Evolutionary conservation across 2,888 invertebrate genomes (phyloP).

Genomic region (Melieria crassipennis): DNA sequence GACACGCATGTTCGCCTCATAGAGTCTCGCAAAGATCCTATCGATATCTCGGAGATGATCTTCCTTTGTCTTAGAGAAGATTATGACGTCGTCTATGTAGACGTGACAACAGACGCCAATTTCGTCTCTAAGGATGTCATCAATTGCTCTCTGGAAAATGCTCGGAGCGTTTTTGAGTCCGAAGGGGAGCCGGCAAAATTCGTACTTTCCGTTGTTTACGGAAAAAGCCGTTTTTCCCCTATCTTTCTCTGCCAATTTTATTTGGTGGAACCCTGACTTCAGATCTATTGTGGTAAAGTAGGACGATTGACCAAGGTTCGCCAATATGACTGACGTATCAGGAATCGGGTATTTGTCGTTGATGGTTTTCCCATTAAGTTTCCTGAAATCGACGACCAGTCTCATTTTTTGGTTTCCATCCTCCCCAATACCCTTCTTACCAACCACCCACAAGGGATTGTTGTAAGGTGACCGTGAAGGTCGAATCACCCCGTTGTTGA

Average conservation of each 20-base stretch:
- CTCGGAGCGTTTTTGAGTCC: constrained; percentile 20
- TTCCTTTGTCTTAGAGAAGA: not conserved
- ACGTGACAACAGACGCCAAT: constrained; percentile 15
- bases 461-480: constrained; percentile 9
- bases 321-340: constrained; percentile 1
- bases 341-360: not conserved
- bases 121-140: constrained; percentile 8
- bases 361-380: not conserved
- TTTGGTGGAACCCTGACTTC: constrained; percentile 33
- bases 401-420: constrained; percentile 12
- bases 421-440: constrained; percentile 19
- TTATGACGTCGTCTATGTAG: constrained; percentile 23
- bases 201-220: constrained; percentile 7
- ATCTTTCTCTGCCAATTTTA: constrained; percentile 25
- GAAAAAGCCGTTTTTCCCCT: constrained; percentile 26
- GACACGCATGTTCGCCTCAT: constrained; percentile 14
- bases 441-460: not conserved
- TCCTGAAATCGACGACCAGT: constrained; percentile 22
- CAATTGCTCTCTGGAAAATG: constrained; percentile 19
- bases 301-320: constrained; percentile 18
- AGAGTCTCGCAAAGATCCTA: constrained; percentile 13
- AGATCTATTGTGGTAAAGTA: constrained; percentile 27
- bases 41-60: constrained; percentile 16
- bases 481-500: constrained; percentile 1
- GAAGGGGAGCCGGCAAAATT: constrained; percentile 13